Conservation (phyloP, 2,113 vertebrate species). For the Alosa alosa region DNA sequence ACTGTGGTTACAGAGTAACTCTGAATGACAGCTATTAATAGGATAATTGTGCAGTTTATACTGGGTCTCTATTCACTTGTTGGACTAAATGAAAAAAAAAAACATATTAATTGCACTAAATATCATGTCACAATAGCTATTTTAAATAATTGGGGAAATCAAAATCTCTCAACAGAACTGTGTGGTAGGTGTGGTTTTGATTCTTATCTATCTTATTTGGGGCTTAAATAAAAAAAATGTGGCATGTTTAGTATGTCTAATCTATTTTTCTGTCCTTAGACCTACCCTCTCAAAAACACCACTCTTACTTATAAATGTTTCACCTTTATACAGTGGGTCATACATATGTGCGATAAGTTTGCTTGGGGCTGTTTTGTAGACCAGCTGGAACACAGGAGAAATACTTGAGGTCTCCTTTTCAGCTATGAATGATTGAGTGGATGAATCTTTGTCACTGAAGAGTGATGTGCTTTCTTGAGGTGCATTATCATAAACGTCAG, state of each 20-base stretch:
- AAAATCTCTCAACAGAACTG: too few relatives aligned
- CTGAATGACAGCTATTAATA: neutral
- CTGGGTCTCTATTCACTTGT: too few relatives aligned
- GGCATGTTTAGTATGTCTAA: neutral
- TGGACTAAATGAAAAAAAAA: too few relatives aligned
- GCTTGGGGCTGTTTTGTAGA: neutral
- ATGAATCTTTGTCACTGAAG: neutral
- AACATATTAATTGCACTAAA: too few relatives aligned
- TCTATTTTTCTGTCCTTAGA: neutral
- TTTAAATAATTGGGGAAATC: too few relatives aligned
- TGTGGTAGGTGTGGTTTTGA: too few relatives aligned
- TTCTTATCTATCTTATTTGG: too few relatives aligned
- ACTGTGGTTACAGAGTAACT: neutral
- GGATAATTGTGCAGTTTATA: too few relatives aligned
- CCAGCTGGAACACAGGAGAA: neutral
- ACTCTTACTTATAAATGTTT: neutral
- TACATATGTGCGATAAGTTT: constrained; percentile 44
- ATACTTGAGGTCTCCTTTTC: neutral
- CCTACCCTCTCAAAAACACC: neutral
- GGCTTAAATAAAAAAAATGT: too few relatives aligned
- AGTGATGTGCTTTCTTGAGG: neutral
- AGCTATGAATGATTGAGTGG: neutral
- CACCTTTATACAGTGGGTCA: constrained; percentile 48
- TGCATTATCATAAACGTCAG: neutral
- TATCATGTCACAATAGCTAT: too few relatives aligned